phyloP scores from a whole-genome alignment of 2,797 vertebrate species.

The Acipenser ruthenus region DNA sequence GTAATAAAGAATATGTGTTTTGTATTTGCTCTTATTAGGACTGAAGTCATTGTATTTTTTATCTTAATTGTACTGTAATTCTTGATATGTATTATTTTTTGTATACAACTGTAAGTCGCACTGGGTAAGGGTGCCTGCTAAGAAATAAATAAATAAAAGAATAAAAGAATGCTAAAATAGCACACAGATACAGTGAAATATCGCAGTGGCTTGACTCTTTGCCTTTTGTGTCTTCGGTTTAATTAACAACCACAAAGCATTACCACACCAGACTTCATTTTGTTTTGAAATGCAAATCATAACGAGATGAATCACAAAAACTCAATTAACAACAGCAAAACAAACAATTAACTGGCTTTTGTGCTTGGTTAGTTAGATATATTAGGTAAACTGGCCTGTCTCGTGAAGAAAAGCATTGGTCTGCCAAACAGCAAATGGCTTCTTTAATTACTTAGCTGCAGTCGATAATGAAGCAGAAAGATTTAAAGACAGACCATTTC shows the following conservation, averaged over 20 bases:
- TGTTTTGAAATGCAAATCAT: constrained; percentile 30
- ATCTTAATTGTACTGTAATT: too few relatives aligned
- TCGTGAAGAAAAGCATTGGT: constrained; percentile 13
- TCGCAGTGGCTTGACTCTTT: neutral
- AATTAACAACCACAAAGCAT: neutral
- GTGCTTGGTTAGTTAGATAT: constrained; percentile 26
- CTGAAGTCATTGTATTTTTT: too few relatives aligned
- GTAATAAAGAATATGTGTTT: too few relatives aligned
- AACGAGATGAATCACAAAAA: constrained; percentile 27
- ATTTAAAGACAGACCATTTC: constrained; percentile 36
- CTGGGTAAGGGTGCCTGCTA: too few relatives aligned
- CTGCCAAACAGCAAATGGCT: constrained; percentile 44
- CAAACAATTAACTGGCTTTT: constrained; percentile 26
- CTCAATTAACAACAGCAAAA: constrained; percentile 41
- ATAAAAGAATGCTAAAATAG: neutral
- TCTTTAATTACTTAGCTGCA: constrained; percentile 44
- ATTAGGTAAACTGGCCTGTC: constrained; percentile 13
- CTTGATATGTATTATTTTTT: too few relatives aligned
- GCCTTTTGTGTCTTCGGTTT: neutral
- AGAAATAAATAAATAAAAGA: neutral
- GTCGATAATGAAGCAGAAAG: constrained; percentile 27
- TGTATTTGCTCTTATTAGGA: too few relatives aligned
- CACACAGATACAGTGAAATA: too few relatives aligned
- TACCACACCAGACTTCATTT: constrained; percentile 5
- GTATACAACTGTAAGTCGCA: too few relatives aligned